Base-by-base conservation (phyloP, 2,113 vertebrate species). In the Pholis gunnellus region DNA sequence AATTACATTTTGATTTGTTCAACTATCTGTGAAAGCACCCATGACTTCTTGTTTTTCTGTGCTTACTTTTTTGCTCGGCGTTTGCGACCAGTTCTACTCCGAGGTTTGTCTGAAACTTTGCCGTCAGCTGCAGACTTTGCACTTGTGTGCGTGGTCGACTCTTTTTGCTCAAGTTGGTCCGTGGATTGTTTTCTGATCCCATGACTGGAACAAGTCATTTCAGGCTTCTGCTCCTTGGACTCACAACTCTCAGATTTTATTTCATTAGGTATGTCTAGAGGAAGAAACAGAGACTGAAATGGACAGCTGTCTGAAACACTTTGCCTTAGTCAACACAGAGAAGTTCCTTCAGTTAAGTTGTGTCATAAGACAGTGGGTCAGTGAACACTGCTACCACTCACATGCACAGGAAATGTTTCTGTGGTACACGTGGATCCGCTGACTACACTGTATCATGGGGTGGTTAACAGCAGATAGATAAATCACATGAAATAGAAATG, bases 31-130 rank as follows among this genome's bases (percentile, higher is more conserved):
- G 15, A 75, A 66, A 61, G 46, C 29, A 1, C 0, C 29, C 29
- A 34, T 9, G 29, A 15, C 13, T 17, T 17, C 11, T 17, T 61
- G 6, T n/a, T 4, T 22, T 29, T 44, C 27, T 34, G 8, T 25
- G 94, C 97, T 93, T 75, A 98, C 97, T 95, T 96, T 89, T 93
- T 97, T 66, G 88, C 85, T 93, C 94, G 93, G 18, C 66, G 68
- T 74, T 93, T 94, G 74, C 92, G 95, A 20, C 91, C 95, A 67
- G 85, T 91, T 82, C 82, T 84, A 46, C 85, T 93, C 70, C 85
- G 95, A 76, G 90, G 38, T 31, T 91, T 88, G 11, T 73, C 85
- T 61, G 92, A 66, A 56, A 20, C 0, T 79, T 87, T 79, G 68
- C 75, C 40, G 86, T 94, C 1, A 69, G 93, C 50, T 38, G 64